Conservation (phyloP, 2,888 invertebrate genomes). For the Sesamia inferens region DNA sequence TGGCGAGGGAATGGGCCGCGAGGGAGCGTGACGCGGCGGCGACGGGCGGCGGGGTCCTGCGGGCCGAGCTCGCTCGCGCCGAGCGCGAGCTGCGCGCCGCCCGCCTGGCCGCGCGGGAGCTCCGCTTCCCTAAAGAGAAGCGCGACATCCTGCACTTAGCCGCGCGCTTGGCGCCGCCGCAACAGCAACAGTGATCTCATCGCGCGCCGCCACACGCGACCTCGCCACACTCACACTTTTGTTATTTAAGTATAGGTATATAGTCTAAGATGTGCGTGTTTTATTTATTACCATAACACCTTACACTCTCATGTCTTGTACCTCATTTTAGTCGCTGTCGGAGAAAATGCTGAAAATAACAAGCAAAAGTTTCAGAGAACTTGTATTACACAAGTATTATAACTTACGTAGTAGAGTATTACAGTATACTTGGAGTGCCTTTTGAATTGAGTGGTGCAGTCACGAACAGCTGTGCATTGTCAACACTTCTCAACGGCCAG, state of each 20-base stretch:
- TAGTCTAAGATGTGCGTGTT: conserved; percentile 80
- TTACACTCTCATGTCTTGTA: not conserved
- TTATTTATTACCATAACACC: conserved; percentile 66
- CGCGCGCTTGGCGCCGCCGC: conserved; percentile 93
- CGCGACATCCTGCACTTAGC: conserved; percentile 98
- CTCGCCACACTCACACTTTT: conserved; percentile 70
- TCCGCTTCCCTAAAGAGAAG: conserved; percentile 98
- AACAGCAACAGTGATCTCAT: conserved; percentile 87
- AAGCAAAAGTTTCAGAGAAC: conserved; percentile 33
- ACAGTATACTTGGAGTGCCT: not conserved
- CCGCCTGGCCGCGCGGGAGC: conserved; percentile 96
- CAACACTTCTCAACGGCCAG: conserved; percentile 23
- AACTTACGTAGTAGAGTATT: conserved; percentile 5
- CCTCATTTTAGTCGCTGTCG: not conserved
- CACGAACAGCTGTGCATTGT: conserved; percentile 33
- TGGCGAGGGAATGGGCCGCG: conserved; percentile 98
- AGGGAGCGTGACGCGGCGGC: conserved; percentile 85
- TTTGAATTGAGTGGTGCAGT: conserved; percentile 19
- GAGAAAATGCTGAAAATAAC: conserved; percentile 18
- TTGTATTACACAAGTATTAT: conserved; percentile 9
- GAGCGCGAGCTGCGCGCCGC: conserved; percentile 96
- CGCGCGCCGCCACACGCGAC: conserved; percentile 71
- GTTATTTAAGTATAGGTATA: conserved; percentile 87
- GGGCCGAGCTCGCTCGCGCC: conserved; percentile 95
- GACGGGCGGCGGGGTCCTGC: conserved; percentile 90